A percentile compares a stretch with the other conserved stretches of the same genome.
Conservation (phyloP, 2,797 vertebrate species). For the Champsocephalus gunnari region DNA sequence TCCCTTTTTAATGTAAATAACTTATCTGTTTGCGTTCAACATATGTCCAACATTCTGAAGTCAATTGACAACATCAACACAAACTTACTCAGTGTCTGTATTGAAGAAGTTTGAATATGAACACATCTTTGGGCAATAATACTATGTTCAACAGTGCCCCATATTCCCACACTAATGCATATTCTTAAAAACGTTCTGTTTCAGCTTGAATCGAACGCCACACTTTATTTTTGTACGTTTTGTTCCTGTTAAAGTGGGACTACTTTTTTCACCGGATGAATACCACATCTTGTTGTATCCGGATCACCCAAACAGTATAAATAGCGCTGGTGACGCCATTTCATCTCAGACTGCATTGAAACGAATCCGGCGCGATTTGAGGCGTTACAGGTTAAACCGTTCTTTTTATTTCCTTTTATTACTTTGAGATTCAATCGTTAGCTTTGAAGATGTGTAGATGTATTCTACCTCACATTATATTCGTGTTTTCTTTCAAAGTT, state of each 20-base stretch:
- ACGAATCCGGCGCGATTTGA: accelerated
- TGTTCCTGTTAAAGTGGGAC: conserved; percentile 3
- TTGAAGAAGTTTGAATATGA: not conserved
- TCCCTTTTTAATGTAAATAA: not conserved
- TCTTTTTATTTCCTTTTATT: not conserved
- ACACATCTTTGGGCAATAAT: not conserved
- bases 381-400: conserved; percentile 2
- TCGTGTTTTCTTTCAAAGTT: accelerated
- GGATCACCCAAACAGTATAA: conserved; percentile 63
- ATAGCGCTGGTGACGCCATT: not conserved
- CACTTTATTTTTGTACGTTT: not conserved
- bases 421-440: accelerated
- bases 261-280: conserved; percentile 76
- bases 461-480: not conserved
- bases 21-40: accelerated
- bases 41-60: accelerated
- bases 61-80: not conserved
- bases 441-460: accelerated
- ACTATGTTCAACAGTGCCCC: accelerated
- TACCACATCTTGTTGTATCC: not conserved
- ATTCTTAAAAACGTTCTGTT: not conserved
- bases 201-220: accelerated
- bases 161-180: accelerated
- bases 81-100: too few relatives aligned
- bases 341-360: not conserved